Percentiles rank a stretch among this genome's conserved stretches.
Evolutionary conservation across 2,888 invertebrate genomes (phyloP).

Genomic region (Abrostola triplasia): DNA sequence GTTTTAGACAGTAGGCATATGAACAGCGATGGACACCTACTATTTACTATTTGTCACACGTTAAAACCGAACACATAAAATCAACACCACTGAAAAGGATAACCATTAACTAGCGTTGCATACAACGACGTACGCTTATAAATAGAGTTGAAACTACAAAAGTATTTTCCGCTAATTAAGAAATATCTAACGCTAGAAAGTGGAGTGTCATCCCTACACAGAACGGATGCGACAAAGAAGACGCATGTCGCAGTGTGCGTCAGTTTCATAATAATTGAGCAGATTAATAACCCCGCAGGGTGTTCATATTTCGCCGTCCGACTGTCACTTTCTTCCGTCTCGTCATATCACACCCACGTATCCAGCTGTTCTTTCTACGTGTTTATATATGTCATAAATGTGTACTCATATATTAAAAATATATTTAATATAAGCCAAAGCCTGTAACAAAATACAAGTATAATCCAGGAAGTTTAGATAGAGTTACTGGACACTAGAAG

Average conservation of each 20-base stretch:
- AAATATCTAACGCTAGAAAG: constrained; percentile 9
- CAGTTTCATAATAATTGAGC: constrained; percentile 85
- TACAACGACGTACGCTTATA: too few relatives aligned
- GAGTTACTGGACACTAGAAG: too few relatives aligned
- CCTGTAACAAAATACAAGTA: background rate
- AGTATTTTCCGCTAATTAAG: background rate
- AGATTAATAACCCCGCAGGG: constrained; percentile 82
- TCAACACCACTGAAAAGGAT: too few relatives aligned
- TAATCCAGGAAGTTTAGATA: too few relatives aligned
- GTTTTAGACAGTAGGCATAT: too few relatives aligned
- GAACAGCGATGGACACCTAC: too few relatives aligned
- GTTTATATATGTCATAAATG: constrained; percentile 34
- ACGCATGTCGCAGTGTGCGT: constrained; percentile 75
- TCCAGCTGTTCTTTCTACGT: constrained; percentile 35
- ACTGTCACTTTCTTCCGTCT: constrained; percentile 60
- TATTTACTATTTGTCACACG: too few relatives aligned
- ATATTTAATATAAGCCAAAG: background rate
- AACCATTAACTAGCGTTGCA: too few relatives aligned
- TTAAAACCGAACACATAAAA: too few relatives aligned
- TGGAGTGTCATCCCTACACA: constrained; percentile 68
- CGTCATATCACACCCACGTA: constrained; percentile 55
- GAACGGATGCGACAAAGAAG: constrained; percentile 82
- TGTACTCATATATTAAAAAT: background rate
- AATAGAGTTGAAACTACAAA: too few relatives aligned
- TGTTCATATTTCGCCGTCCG: constrained; percentile 84